Conservation (phyloP, 2,797 vertebrate species). For the Percopsis omiscomaycus region DNA sequence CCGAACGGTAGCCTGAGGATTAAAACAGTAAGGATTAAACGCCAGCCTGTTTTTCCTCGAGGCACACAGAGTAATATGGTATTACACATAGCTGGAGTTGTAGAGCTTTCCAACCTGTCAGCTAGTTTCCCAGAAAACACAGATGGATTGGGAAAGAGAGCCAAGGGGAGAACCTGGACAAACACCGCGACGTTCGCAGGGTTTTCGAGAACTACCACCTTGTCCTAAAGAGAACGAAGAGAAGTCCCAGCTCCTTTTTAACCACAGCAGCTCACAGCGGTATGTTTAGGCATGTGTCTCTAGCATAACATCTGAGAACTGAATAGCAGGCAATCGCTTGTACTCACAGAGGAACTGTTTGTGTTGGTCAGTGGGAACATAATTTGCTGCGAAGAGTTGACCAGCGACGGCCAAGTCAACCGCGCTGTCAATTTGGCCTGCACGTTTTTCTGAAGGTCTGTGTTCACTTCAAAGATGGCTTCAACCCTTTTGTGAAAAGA, state of each 20-base stretch:
- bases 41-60: background rate
- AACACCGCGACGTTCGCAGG: conserved; percentile 90
- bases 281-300: background rate
- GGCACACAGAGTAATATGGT: background rate
- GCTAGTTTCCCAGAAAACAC: conserved; percentile 85
- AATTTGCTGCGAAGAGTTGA: conserved; percentile 84
- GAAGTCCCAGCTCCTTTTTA: background rate
- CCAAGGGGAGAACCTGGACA: conserved; percentile 90
- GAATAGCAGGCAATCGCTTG: background rate
- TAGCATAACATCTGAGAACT: background rate
- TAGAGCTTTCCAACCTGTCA: conserved; percentile 79
- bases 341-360: conserved; percentile 95
- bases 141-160: conserved; percentile 89
- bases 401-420: conserved; percentile 90
- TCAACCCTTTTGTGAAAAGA: conserved; percentile 73
- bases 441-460: conserved; percentile 95
- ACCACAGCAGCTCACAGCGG: background rate
- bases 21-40: background rate
- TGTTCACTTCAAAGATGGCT: conserved; percentile 94
- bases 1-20: conserved; percentile 86
- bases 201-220: conserved; percentile 92
- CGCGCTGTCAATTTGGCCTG: conserved; percentile 87
- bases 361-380: conserved; percentile 93
- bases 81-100: background rate
- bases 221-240: conserved; percentile 77